phyloP scores from a whole-genome alignment of 2,888 invertebrate species.

The Amphiduros pacificus region DNA sequence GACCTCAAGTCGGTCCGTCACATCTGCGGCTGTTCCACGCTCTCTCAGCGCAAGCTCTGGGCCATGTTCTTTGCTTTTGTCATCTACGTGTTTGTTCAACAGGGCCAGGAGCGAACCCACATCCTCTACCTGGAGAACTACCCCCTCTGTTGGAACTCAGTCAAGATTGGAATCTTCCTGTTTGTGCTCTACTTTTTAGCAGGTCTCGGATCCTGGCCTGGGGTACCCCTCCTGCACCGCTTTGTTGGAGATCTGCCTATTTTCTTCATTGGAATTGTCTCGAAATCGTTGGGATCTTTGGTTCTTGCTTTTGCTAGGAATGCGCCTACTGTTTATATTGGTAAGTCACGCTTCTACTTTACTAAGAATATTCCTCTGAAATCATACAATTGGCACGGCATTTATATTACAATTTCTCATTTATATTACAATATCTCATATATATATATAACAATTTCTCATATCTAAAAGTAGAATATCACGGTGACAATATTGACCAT shows the following conservation, averaged over 20 bases:
- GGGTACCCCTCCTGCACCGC: constrained; percentile 30
- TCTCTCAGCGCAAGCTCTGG: constrained; percentile 51
- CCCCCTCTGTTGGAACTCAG: constrained; percentile 30
- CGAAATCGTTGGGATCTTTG: constrained; percentile 54
- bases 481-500: too few species aligned
- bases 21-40: constrained; percentile 26
- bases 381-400: not conserved
- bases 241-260: constrained; percentile 33
- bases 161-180: constrained; percentile 32
- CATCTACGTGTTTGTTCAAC: constrained; percentile 54
- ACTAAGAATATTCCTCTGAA: too few species aligned
- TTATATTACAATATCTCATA: too few species aligned
- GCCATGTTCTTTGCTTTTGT: constrained; percentile 54
- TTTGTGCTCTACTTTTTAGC: constrained; percentile 26
- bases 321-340: constrained; percentile 48
- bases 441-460: too few species aligned
- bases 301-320: constrained; percentile 53
- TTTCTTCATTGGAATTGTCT: constrained; percentile 48
- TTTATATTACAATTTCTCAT: not conserved
- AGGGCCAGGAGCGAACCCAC: constrained; percentile 54
- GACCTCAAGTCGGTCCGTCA: constrained; percentile 27
- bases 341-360: too few species aligned
- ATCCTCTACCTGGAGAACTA: constrained; percentile 46
- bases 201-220: constrained; percentile 34
- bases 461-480: too few species aligned